A percentile compares a stretch with the other conserved stretches of the same genome.
Evolutionary conservation across 2,797 vertebrate genomes (phyloP).

Genomic region (Schizopygopsis malacanthus): DNA sequence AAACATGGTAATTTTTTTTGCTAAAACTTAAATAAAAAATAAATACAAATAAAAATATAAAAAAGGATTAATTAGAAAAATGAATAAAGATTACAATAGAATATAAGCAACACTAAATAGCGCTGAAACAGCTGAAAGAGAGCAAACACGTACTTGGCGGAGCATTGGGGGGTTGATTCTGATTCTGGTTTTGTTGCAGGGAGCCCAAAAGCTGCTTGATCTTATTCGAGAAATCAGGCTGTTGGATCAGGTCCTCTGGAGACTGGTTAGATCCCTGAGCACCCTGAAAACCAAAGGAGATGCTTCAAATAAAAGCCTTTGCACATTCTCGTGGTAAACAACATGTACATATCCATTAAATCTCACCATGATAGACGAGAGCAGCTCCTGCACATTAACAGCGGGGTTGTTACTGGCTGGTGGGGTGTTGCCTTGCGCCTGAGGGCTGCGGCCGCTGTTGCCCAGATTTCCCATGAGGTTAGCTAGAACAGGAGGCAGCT

Average conservation of each 20-base stretch:
- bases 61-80: not conserved
- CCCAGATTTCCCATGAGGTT: constrained; percentile 93
- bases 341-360: not conserved
- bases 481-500: constrained; percentile 90
- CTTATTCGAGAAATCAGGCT: constrained; percentile 92
- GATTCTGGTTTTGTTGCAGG: constrained; percentile 80
- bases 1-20: not conserved
- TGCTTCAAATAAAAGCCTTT: not conserved
- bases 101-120: not conserved
- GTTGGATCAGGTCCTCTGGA: constrained; percentile 90
- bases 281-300: constrained; percentile 68
- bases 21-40: not conserved
- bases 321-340: not conserved
- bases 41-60: too few relatives aligned
- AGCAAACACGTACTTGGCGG: constrained; percentile 69
- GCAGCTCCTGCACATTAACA: constrained; percentile 93
- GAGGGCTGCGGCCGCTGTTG: constrained; percentile 76
- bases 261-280: constrained; percentile 85
- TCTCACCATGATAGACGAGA: constrained; percentile 91
- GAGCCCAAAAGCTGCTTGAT: constrained; percentile 92
- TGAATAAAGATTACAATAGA: not conserved
- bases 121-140: not conserved
- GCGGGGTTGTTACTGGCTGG: constrained; percentile 68
- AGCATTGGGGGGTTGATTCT: constrained; percentile 69
- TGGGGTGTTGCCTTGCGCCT: constrained; percentile 69